Conservation (phyloP, 2,113 vertebrate genomes). For the Thomomys bottae region DNA sequence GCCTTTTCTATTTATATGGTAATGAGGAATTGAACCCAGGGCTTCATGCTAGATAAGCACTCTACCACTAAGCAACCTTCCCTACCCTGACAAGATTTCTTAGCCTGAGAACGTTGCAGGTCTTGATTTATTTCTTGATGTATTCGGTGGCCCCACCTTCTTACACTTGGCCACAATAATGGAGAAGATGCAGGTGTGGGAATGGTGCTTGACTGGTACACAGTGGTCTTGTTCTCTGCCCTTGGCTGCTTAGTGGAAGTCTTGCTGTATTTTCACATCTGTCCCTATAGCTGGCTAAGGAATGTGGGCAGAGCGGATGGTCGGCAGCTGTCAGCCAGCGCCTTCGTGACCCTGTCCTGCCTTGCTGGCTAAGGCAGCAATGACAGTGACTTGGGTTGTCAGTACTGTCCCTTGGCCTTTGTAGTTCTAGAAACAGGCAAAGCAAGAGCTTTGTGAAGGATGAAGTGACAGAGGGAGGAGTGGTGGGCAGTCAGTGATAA, state of each 20-base stretch:
- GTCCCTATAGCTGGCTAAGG: background rate
- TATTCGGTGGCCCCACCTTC: background rate
- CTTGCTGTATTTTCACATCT: background rate
- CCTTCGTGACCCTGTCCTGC: background rate
- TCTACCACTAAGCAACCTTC: too few species aligned
- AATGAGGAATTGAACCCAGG: too few species aligned
- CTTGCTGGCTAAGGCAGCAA: background rate
- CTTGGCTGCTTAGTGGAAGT: background rate
- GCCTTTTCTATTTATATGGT: too few species aligned
- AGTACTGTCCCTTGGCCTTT: background rate
- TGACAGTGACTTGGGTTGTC: background rate
- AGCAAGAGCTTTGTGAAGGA: background rate
- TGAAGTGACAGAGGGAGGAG: background rate
- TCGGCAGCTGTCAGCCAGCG: background rate
- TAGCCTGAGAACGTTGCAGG: too few species aligned
- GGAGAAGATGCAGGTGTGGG: background rate
- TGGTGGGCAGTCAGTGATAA: background rate
- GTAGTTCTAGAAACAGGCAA: background rate
- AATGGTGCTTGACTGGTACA: background rate
- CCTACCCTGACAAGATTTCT: too few species aligned
- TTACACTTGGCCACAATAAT: background rate
- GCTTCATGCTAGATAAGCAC: too few species aligned
- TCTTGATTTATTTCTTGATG: background rate
- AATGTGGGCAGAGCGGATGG: background rate
- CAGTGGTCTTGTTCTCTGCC: background rate